Base-by-base conservation (phyloP, 2,113 vertebrate genomes). In the Mohoua ochrocephala region DNA sequence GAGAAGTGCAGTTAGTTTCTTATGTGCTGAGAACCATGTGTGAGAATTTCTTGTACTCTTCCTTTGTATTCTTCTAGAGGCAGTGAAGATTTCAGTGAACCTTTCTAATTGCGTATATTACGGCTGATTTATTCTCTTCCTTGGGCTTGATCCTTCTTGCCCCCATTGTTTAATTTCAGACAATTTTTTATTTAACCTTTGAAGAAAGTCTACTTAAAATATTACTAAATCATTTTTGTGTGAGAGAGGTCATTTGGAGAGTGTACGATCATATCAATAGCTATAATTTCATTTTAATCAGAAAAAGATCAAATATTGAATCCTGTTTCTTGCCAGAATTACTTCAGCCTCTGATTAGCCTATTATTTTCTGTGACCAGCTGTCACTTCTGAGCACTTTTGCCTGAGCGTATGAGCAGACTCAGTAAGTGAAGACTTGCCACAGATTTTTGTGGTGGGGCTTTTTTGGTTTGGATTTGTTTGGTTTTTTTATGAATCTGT, bases 261-360 rank as follows among this genome's bases (percentile, higher is more conserved):
- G n/a, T 76, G 53, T 63, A 21, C 13, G 7, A 26, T 83, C 52
- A 13, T 94, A 88, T 88, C 70, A 71, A 61, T 71, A 78, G 13
- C 52, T 65, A 11, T 78, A 83, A 76, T 45, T 73, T 15, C 30
- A 65, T 82, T 94, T 92, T 76, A 67, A 76, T 92, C 37, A 73
- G 85, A 68, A 68, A 44, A 89, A 47, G 39, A 68, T 71, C 39
- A 89, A 56, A 37, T 52, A 75, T 44, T 71, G 61, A 52, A 50
- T 87, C 15, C 11, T 71, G 35, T 71, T 93, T 91, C 39, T 50
- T 84, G 68, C 21, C 20, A 70, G 19, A 78, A 75, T 82, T 81
- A 28, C 65, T 91, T 67, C 39, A 91, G 10, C 6, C 15, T 47
- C 20, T 77, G 1, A 35, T 87, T 82, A 71, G 52, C n/a, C 22